Percentiles rank a stretch among this genome's conserved stretches.
Conservation (phyloP, 2,113 vertebrate genomes). For the Notiomystis cincta region DNA sequence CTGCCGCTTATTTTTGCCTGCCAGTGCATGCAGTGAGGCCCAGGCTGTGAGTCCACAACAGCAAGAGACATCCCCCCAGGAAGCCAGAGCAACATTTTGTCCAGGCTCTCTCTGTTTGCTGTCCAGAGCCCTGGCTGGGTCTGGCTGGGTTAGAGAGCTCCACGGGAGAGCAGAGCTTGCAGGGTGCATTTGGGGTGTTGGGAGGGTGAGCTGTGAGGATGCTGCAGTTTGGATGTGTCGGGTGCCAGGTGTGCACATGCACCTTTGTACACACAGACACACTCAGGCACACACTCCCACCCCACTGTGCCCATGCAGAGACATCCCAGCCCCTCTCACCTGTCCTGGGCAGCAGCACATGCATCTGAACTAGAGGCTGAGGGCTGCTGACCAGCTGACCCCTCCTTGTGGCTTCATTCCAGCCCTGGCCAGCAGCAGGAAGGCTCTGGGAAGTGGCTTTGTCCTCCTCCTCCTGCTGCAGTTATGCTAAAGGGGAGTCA, state of each 20-base stretch:
- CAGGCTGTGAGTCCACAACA: neutral
- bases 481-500: neutral
- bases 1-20: neutral
- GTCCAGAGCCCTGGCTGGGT: neutral
- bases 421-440: neutral
- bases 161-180: neutral
- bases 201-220: neutral
- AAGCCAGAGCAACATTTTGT: neutral
- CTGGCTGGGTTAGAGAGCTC: fast-evolving
- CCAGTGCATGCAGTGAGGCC: neutral
- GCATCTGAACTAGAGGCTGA: fast-evolving
- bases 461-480: neutral
- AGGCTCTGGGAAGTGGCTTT: neutral
- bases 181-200: neutral
- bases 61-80: neutral
- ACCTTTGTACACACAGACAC: too few relatives aligned
- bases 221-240: neutral
- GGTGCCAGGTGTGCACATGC: neutral
- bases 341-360: neutral
- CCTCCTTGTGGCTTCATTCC: neutral
- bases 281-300: fast-evolving
- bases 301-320: fast-evolving
- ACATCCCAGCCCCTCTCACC: neutral
- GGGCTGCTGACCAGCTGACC: neutral
- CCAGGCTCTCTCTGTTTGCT: fast-evolving